Evolutionary conservation across 2,888 invertebrate genomes (phyloP).

Genomic region (Erpobdella octoculata): DNA sequence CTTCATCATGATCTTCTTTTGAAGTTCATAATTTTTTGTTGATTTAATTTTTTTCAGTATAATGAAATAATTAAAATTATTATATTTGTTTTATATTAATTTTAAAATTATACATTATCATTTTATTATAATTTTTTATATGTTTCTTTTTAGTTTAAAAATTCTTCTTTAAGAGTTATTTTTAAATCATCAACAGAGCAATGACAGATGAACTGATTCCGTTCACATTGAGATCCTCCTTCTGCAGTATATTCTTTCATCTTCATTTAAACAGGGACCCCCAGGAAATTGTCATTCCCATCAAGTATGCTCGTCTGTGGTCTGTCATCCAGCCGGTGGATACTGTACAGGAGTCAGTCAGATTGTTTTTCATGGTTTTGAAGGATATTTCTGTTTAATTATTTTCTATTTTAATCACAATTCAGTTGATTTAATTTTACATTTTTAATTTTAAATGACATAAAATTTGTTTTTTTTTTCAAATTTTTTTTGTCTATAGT

Average conservation of each 20-base stretch:
- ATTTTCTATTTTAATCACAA: too few relatives aligned
- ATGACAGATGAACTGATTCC: conserved; percentile 88
- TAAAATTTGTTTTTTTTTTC: too few relatives aligned
- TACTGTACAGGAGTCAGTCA: not conserved
- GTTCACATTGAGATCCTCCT: conserved; percentile 88
- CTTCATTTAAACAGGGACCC: conserved; percentile 96
- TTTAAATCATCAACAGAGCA: too few relatives aligned
- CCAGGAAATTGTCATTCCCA: conserved; percentile 94
- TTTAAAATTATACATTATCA: too few relatives aligned
- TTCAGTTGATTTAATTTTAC: too few relatives aligned
- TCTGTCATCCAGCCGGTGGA: conserved; percentile 1
- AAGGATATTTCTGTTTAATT: not conserved
- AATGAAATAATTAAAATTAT: not conserved
- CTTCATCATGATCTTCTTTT: conserved; percentile 87
- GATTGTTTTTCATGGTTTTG: too few relatives aligned
- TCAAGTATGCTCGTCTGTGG: conserved; percentile 95
- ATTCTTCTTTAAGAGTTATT: too few relatives aligned
- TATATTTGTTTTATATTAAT: too few relatives aligned
- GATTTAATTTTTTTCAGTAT: not conserved
- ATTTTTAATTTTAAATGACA: too few relatives aligned
- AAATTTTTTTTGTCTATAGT: too few relatives aligned
- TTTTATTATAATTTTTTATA: too few relatives aligned
- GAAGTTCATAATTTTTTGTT: conserved; percentile 60
- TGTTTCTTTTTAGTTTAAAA: too few relatives aligned
- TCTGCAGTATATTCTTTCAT: conserved; percentile 93